Evolutionary conservation across 2,888 invertebrate species (phyloP).

Genomic region (Molorchus minor): DNA sequence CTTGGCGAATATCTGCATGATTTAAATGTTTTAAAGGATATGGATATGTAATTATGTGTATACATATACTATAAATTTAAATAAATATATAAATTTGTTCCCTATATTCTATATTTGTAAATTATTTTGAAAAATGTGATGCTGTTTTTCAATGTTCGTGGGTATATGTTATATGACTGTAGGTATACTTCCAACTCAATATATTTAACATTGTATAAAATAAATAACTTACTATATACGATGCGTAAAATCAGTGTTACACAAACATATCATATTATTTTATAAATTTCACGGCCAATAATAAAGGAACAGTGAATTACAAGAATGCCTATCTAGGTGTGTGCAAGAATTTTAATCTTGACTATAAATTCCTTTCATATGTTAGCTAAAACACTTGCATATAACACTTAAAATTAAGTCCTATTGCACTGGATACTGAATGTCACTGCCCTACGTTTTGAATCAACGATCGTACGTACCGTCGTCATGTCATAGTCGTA

Average conservation of each 20-base stretch:
- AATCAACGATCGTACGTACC: slow-evolving; percentile 33
- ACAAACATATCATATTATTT: slow-evolving; percentile 13
- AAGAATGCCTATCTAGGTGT: neutral
- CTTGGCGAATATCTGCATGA: too few relatives aligned
- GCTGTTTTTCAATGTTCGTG: too few relatives aligned
- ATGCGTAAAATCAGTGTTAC: slow-evolving; percentile 4
- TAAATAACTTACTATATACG: slow-evolving; percentile 10
- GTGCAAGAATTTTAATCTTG: neutral
- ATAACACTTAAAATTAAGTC: neutral
- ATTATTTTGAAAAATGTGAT: too few relatives aligned
- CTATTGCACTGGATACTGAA: slow-evolving; percentile 1
- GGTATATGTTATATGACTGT: too few relatives aligned
- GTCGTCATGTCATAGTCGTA: slow-evolving; percentile 41
- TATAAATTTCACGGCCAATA: neutral
- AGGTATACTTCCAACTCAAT: too few relatives aligned
- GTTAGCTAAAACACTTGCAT: neutral
- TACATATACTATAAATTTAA: too few relatives aligned
- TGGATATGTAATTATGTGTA: too few relatives aligned
- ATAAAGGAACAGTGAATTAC: neutral
- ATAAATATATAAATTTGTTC: too few relatives aligned
- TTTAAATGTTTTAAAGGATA: too few relatives aligned
- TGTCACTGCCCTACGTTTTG: slow-evolving; percentile 28
- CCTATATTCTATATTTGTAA: too few relatives aligned
- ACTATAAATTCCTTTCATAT: neutral
- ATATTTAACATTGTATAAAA: too few relatives aligned